Conservation (phyloP, 2,797 vertebrate species). For the Synanceia verrucosa region DNA sequence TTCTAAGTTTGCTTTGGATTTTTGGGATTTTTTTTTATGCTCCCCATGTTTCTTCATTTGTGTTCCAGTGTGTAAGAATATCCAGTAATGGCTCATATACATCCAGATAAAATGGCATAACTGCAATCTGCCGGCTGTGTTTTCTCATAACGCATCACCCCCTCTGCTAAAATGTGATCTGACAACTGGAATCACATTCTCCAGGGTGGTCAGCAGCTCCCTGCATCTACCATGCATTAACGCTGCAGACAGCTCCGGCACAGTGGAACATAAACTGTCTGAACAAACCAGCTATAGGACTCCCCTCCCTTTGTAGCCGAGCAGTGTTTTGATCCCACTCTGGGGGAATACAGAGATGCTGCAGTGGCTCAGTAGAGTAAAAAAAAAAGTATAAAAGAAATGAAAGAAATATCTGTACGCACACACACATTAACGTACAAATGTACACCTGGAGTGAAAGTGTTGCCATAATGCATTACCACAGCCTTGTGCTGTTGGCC, state of each 20-base stretch:
- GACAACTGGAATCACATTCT: slow-evolving; percentile 22
- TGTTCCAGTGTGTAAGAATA: not conserved
- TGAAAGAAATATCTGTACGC: slow-evolving; percentile 9
- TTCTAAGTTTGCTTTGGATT: too few relatives aligned
- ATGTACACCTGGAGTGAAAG: slow-evolving; percentile 37
- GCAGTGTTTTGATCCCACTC: slow-evolving; percentile 42
- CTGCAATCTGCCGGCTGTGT: not conserved
- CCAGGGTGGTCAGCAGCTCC: not conserved
- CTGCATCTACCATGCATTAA: slow-evolving; percentile 9
- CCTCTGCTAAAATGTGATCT: slow-evolving; percentile 14
- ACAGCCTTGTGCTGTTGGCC: slow-evolving; percentile 31
- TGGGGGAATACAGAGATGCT: slow-evolving; percentile 26
- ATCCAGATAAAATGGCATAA: not conserved
- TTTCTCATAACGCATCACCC: not conserved
- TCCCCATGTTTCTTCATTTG: not conserved
- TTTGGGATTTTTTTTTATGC: too few relatives aligned
- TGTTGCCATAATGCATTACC: slow-evolving; percentile 30
- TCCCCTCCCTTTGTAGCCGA: slow-evolving; percentile 27
- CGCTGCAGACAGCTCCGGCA: not conserved
- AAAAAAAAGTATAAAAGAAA: too few relatives aligned
- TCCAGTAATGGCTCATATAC: not conserved
- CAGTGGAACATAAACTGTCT: slow-evolving; percentile 26
- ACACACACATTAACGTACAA: slow-evolving; percentile 2
- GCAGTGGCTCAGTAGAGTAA: slow-evolving; percentile 35
- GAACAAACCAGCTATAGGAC: slow-evolving; percentile 32